phyloP scores from a whole-genome alignment of 37 sponge, comb jelly and placozoan species.

The Theonella swinhoei region DNA sequence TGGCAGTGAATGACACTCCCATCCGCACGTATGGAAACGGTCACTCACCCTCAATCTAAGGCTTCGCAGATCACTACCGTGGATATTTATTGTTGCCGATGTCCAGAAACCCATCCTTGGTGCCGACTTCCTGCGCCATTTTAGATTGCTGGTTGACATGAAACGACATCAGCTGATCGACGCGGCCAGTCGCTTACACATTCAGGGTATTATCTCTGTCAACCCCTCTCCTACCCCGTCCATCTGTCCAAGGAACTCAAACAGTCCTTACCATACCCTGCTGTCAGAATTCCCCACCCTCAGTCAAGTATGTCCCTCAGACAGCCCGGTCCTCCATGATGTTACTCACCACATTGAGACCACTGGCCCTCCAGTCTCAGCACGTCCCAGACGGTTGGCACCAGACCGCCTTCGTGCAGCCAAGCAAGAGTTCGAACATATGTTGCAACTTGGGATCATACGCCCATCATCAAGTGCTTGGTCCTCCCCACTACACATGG shows the following conservation, averaged over 20 bases:
- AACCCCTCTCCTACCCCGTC: constrained; percentile 28
- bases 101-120: constrained; percentile 43
- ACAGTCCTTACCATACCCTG: constrained; percentile 29
- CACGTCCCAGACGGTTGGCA: constrained; percentile 61
- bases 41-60: constrained; percentile 17
- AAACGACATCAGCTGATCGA: constrained; percentile 24
- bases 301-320: constrained; percentile 13
- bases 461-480: constrained; percentile 66
- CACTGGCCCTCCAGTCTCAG: constrained; percentile 65
- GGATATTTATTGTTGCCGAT: constrained; percentile 58
- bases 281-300: constrained; percentile 61
- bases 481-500: constrained; percentile 76
- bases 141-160: constrained; percentile 62
- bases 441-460: constrained; percentile 69
- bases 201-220: constrained; percentile 25
- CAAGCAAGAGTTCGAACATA: constrained; percentile 67
- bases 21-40: neutral
- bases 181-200: constrained; percentile 23
- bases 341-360: constrained; percentile 69
- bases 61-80: constrained; percentile 22
- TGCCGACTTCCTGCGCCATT: constrained; percentile 53
- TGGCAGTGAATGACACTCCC: neutral
- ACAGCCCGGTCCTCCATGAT: constrained; percentile 47
- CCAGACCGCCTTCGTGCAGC: constrained; percentile 64
- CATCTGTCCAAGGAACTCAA: constrained; percentile 11